Evolutionary conservation across 2,888 invertebrate genomes (phyloP).

Genomic region (Pyrgus malvae): DNA sequence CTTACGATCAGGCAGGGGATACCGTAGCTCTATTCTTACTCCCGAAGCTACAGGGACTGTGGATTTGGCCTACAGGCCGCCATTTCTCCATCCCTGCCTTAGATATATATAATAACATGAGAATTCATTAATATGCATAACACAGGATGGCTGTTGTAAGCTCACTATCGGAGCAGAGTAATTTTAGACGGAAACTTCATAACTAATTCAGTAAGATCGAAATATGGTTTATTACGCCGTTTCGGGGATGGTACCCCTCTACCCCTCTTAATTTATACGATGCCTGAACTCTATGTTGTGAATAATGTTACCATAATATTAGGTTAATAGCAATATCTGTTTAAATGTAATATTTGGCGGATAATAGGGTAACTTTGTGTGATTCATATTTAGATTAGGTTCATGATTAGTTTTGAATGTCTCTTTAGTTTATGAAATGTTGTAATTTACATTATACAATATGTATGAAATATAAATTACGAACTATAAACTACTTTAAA

Average conservation of each 20-base stretch:
- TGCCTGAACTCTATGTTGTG: slow-evolving; percentile 36
- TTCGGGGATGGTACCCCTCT: slow-evolving; percentile 41
- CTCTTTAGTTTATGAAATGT: no score
- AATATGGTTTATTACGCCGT: slow-evolving; percentile 57
- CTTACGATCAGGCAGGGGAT: no score
- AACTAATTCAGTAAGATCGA: slow-evolving; percentile 68
- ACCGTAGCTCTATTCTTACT: no score
- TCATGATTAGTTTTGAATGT: not conserved
- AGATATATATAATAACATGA: slow-evolving; percentile 51
- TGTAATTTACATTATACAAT: no score
- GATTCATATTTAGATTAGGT: slow-evolving; percentile 2
- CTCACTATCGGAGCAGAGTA: slow-evolving; percentile 58
- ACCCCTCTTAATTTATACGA: slow-evolving; percentile 42
- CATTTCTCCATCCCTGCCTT: no score
- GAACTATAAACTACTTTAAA: no score
- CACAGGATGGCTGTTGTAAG: slow-evolving; percentile 54
- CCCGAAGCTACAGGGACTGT: no score
- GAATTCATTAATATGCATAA: slow-evolving; percentile 72
- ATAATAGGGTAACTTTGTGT: not conserved
- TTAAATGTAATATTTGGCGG: slow-evolving; percentile 19
- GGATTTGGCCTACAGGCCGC: no score
- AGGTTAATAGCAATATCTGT: slow-evolving; percentile 14
- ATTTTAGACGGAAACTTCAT: slow-evolving; percentile 66
- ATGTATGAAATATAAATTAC: no score
- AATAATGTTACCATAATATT: slow-evolving; percentile 32